Percentiles rank a stretch among this genome's conserved stretches.
These are phyloP conservation scores for Xanthia togata DNA, from an alignment of 2,888 invertebrate species.

Conservation along the genomic window DNA sequence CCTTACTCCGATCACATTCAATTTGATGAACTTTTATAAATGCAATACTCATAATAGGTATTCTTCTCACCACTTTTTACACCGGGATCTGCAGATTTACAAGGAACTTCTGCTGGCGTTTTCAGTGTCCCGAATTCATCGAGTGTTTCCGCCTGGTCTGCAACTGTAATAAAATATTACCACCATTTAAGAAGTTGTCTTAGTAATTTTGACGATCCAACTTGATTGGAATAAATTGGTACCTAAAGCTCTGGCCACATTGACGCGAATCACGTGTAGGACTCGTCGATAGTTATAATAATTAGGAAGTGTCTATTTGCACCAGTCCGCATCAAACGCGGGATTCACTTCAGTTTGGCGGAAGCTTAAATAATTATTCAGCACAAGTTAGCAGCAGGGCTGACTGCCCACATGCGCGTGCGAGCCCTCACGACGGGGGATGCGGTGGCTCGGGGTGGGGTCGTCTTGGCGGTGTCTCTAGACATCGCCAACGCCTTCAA, in stretches of 20 bases:
- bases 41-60: neutral
- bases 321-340: no score
- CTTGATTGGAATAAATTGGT: neutral
- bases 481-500: no score
- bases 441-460: no score
- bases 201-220: neutral
- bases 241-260: neutral
- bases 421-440: no score
- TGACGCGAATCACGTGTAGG: neutral
- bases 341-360: neutral
- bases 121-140: neutral
- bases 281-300: neutral
- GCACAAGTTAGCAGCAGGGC: neutral
- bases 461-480: no score
- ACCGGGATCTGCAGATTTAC: neutral
- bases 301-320: neutral
- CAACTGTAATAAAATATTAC: slow-evolving; percentile 6
- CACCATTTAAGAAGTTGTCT: neutral
- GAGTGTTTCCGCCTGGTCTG: rapidly evolving
- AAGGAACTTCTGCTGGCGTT: neutral
- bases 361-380: neutral
- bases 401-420: no score
- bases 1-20: neutral
- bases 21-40: neutral
- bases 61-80: slow-evolving; percentile 1